Conservation (phyloP, 1,140 invertebrate genomes). For the Phymorhynchus buccinoides region DNA sequence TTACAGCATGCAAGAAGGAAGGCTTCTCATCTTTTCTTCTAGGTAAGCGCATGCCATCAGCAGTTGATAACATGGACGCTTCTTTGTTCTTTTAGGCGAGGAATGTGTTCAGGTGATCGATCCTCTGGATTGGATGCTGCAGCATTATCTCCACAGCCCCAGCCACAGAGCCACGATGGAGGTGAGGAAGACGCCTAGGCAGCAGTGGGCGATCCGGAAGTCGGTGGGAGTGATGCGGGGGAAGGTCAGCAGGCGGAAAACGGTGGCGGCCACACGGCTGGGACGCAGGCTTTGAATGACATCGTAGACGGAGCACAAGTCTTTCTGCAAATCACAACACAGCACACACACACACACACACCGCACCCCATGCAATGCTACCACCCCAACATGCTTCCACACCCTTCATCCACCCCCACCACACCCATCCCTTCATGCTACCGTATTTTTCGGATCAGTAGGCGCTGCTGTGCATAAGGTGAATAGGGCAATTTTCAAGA, state of each 20-base stretch:
- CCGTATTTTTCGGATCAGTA: no score
- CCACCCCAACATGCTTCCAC: no score
- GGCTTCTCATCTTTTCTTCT: no score
- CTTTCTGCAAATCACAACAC: constrained; percentile 78
- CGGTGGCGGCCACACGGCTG: constrained; percentile 61
- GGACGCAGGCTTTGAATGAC: constrained; percentile 75
- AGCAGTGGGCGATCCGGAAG: constrained; percentile 78
- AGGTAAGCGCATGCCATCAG: no score
- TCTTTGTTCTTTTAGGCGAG: no score
- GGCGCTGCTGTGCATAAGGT: no score
- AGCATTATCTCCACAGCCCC: constrained; percentile 5
- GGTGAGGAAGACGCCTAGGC: constrained; percentile 80
- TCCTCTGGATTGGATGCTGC: no score
- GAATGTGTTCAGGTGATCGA: no score
- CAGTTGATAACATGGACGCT: no score
- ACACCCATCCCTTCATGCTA: no score
- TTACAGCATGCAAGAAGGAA: no score
- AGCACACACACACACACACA: neutral
- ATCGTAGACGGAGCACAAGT: constrained; percentile 83
- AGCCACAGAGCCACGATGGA: constrained; percentile 66
- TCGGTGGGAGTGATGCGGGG: constrained; percentile 70
- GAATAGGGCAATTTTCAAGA: no score
- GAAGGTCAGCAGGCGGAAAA: constrained; percentile 61
- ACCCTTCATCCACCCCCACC: neutral
- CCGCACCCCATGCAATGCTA: neutral